A percentile compares a stretch with the other conserved stretches of the same genome.
Evolutionary conservation across 2,113 vertebrate genomes (phyloP).

Genomic region (Laticauda laticaudata): DNA sequence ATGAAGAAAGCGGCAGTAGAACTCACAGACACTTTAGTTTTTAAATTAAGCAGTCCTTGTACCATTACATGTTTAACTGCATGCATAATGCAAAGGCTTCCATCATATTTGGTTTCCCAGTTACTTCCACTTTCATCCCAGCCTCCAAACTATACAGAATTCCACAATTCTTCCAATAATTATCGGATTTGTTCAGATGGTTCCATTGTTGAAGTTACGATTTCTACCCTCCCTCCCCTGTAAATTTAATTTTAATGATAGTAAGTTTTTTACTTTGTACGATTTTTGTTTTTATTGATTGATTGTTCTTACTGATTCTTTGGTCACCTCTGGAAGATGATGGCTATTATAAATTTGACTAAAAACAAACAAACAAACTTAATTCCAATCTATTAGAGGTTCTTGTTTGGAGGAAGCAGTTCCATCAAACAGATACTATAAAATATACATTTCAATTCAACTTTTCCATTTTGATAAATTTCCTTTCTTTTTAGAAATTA

Average conservation of each 20-base stretch:
- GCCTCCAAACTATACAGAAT: not conserved
- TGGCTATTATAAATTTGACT: not conserved
- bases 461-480: not conserved
- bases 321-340: not conserved
- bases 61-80: not conserved
- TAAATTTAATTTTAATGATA: not conserved
- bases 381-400: not conserved
- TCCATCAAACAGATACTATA: not conserved
- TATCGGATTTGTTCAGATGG: not conserved
- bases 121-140: not conserved
- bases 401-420: not conserved
- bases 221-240: not conserved
- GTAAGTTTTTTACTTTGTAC: not conserved
- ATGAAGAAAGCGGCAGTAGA: not conserved
- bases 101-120: not conserved
- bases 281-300: not conserved
- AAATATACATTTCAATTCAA: not conserved
- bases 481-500: not conserved
- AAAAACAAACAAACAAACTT: not conserved
- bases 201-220: not conserved
- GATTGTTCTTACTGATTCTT: not conserved
- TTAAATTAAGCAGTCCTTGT: not conserved
- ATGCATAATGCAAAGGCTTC: not conserved
- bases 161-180: not conserved
- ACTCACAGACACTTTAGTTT: not conserved